Evolutionary conservation across 2,113 vertebrate genomes (phyloP).

Genomic region (Trogon melanurus): DNA sequence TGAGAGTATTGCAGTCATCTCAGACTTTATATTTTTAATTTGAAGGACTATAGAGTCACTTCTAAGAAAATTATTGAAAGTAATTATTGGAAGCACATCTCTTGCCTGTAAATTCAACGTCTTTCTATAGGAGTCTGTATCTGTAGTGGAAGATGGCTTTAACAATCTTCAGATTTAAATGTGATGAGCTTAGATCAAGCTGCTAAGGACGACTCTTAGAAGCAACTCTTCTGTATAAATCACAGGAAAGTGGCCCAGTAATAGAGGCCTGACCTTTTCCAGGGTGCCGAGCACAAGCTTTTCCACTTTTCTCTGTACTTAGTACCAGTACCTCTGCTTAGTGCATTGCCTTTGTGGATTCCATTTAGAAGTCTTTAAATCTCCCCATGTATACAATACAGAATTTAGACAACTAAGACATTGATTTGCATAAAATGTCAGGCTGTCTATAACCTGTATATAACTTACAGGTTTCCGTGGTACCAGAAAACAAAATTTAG

Average conservation of each 20-base stretch:
- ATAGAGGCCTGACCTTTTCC: not conserved
- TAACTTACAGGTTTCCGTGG: not conserved
- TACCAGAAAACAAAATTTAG: not conserved
- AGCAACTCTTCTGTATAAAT: not conserved
- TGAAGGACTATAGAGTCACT: not conserved
- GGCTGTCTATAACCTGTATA: not conserved
- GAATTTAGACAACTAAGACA: not conserved
- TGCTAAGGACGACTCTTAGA: not conserved
- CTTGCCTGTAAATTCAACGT: not conserved
- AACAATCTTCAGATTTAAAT: not conserved
- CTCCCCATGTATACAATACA: not conserved
- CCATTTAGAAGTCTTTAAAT: not conserved
- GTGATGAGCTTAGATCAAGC: not conserved
- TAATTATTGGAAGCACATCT: not conserved
- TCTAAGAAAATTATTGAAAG: not conserved
- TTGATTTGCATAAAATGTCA: not conserved
- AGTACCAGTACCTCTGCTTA: not conserved
- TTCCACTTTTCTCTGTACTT: not conserved
- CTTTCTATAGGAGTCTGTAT: not conserved
- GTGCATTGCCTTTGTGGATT: not conserved
- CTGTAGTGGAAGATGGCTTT: not conserved
- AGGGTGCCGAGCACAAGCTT: not conserved
- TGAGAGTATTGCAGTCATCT: not conserved
- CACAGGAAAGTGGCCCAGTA: not conserved
- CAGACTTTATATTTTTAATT: not conserved